A percentile compares a stretch with the other conserved stretches of the same genome.
Evolutionary conservation across 2,888 invertebrate genomes (phyloP).

Genomic region (Andrena chrysosceles): DNA sequence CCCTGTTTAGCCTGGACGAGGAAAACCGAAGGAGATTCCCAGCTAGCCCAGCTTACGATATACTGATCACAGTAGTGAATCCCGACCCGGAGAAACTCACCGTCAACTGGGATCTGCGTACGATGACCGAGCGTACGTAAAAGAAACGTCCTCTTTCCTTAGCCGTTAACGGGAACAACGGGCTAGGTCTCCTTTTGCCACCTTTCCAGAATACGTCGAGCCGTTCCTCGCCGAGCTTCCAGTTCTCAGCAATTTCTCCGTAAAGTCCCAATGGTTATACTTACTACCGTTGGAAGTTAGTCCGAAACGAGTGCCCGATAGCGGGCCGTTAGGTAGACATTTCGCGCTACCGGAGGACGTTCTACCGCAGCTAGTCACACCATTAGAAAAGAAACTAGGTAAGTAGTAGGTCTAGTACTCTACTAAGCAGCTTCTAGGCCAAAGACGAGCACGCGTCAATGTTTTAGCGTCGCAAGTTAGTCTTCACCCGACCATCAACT

Average conservation of each 20-base stretch:
- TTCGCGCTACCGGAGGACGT: slow-evolving; percentile 89
- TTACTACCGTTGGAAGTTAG: slow-evolving; percentile 91
- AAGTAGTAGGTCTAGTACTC: slow-evolving; percentile 19
- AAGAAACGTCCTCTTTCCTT: not conserved
- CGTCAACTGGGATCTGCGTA: slow-evolving; percentile 89
- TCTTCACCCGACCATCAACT: slow-evolving; percentile 92
- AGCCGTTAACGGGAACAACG: no score
- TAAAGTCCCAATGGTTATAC: slow-evolving; percentile 96
- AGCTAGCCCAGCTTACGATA: slow-evolving; percentile 89
- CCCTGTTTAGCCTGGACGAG: slow-evolving; percentile 81
- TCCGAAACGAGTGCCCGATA: slow-evolving; percentile 88
- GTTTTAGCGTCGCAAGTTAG: slow-evolving; percentile 91
- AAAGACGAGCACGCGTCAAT: not conserved
- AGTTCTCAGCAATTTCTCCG: slow-evolving; percentile 91
- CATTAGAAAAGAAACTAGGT: slow-evolving; percentile 93
- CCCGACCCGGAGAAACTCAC: slow-evolving; percentile 91
- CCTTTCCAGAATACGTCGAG: slow-evolving; percentile 89
- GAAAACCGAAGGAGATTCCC: slow-evolving; percentile 86
- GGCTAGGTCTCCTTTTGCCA: not conserved
- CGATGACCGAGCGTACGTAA: slow-evolving; percentile 88
- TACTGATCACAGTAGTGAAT: slow-evolving; percentile 93
- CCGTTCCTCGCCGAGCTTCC: slow-evolving; percentile 91
- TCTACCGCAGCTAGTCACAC: slow-evolving; percentile 93
- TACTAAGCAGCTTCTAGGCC: not conserved
- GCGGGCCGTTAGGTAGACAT: slow-evolving; percentile 86